Percentiles rank a stretch among this genome's conserved stretches.
Evolutionary conservation across 2,797 vertebrate genomes (phyloP).

Genomic region (Danio albolineatus): DNA sequence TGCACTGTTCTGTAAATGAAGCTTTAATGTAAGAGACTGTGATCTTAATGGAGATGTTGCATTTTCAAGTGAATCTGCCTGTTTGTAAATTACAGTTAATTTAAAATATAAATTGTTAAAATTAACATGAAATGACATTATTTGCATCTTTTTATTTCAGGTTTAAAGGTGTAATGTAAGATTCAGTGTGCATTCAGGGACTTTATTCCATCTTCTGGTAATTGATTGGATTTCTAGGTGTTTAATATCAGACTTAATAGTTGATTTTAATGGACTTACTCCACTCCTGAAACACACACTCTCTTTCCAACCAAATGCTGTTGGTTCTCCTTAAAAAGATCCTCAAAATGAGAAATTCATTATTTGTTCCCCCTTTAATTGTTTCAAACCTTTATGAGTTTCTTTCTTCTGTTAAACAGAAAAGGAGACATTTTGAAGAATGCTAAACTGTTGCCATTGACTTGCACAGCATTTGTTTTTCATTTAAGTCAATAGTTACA

Average conservation of each 20-base stretch:
- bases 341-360: no score
- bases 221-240: neutral
- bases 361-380: no score
- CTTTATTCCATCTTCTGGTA: neutral
- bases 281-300: neutral
- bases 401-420: no score
- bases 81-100: conserved; percentile 18
- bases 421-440: no score
- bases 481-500: no score
- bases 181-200: neutral
- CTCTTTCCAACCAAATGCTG: no score
- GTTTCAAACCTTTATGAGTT: no score
- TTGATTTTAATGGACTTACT: neutral
- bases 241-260: neutral
- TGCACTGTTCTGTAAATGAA: neutral
- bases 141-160: neutral
- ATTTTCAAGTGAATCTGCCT: conserved; percentile 9
- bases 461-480: no score
- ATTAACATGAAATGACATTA: neutral
- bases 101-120: neutral
- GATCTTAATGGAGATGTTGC: conserved; percentile 16
- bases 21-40: neutral
- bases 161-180: neutral
- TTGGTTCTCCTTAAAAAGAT: no score
- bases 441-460: no score